phyloP scores from a whole-genome alignment of 2,888 invertebrate genomes.

The Drosophila suboccidentalis region DNA sequence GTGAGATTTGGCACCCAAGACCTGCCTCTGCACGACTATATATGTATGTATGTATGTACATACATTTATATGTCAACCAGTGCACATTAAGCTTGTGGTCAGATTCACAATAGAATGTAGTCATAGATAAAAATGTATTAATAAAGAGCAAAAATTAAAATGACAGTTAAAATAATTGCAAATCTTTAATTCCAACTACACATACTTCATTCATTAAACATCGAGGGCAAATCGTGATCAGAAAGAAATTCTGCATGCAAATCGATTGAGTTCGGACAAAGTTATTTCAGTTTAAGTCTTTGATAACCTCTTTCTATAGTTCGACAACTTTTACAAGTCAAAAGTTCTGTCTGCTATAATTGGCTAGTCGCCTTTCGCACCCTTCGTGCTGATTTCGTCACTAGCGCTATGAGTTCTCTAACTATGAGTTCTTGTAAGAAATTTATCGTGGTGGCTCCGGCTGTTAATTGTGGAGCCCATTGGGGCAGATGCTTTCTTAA shows the following conservation, averaged over 20 bases:
- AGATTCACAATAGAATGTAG: not conserved
- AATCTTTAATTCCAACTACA: not conserved
- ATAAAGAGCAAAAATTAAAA: not conserved
- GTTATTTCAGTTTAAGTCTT: too few relatives aligned
- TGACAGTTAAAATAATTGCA: not conserved
- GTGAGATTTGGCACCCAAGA: conserved; percentile 32
- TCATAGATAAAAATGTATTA: not conserved
- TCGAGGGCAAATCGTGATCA: too few relatives aligned
- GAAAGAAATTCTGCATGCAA: too few relatives aligned
- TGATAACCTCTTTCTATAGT: too few relatives aligned
- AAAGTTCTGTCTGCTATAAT: too few relatives aligned
- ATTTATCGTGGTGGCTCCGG: not conserved
- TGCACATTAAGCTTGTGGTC: not conserved
- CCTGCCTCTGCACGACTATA: conserved; percentile 8
- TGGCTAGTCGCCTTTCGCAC: too few relatives aligned
- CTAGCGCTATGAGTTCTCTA: not conserved
- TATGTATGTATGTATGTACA: not conserved
- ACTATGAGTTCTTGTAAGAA: not conserved
- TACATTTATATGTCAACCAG: not conserved
- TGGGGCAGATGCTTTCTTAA: conserved; percentile 33
- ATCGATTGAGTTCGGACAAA: too few relatives aligned
- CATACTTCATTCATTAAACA: too few relatives aligned
- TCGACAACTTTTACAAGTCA: too few relatives aligned
- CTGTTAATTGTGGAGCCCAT: conserved; percentile 56
- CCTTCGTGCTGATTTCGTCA: too few relatives aligned